Evolutionary conservation across 2,888 invertebrate species (phyloP).

Genomic region (Anoncus sp.): DNA sequence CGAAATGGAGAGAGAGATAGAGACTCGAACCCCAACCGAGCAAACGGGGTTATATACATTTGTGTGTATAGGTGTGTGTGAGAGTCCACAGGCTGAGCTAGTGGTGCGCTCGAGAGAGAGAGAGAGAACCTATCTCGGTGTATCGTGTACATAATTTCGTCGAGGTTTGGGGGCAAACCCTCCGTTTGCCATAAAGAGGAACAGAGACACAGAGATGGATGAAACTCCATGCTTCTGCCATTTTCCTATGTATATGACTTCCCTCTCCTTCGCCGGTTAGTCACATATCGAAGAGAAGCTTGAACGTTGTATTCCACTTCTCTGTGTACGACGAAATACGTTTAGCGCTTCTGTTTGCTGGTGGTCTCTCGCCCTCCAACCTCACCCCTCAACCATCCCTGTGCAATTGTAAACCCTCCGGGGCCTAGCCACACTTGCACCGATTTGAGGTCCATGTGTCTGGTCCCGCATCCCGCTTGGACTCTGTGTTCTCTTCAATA

Average conservation of each 20-base stretch:
- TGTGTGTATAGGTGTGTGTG: background rate
- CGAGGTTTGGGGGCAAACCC: constrained; percentile 60
- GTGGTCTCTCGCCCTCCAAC: no score
- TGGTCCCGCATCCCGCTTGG: constrained; percentile 32
- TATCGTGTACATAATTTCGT: constrained; percentile 64
- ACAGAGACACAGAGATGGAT: constrained; percentile 17
- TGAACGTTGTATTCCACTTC: constrained; percentile 45
- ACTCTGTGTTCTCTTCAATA: constrained; percentile 10
- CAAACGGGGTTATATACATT: constrained; percentile 6
- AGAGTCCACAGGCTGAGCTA: constrained; percentile 26
- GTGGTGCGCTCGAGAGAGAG: constrained; percentile 26
- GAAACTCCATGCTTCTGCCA: no score
- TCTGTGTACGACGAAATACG: constrained; percentile 60
- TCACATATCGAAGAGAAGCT: constrained; percentile 34
- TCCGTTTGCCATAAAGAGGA: constrained; percentile 34
- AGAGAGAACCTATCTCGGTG: constrained; percentile 42
- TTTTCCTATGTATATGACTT: constrained; percentile 18
- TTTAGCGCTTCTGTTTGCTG: constrained; percentile 62
- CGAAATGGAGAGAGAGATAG: constrained; percentile 19
- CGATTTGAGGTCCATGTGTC: no score
- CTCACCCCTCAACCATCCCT: no score
- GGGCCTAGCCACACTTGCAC: no score
- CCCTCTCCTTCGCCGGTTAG: constrained; percentile 28
- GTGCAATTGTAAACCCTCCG: constrained; percentile 60
- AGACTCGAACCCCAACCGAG: constrained; percentile 8